These are phyloP conservation scores for Mechanitis messenoides DNA, from an alignment of 2,888 invertebrate species.

Conservation along the genomic window DNA sequence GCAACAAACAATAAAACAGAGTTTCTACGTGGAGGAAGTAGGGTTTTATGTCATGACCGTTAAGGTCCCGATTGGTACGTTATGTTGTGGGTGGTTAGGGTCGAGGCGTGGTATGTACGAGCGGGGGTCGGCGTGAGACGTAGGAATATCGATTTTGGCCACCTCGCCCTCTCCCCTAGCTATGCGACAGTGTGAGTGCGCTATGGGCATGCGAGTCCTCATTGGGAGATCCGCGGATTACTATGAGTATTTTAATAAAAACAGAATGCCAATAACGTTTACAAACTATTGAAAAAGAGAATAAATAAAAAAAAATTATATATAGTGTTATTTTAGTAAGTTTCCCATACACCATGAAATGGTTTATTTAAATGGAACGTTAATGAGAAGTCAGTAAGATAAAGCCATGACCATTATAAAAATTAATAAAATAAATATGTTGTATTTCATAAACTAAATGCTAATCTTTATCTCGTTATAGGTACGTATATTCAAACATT, in stretches of 20 bases:
- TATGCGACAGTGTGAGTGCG: slow-evolving; percentile 72
- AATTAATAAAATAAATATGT: neutral
- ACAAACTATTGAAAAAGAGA: slow-evolving; percentile 16
- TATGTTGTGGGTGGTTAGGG: slow-evolving; percentile 72
- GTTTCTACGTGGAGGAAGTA: slow-evolving; percentile 40
- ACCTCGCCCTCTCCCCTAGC: slow-evolving; percentile 68
- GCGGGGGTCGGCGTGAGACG: slow-evolving; percentile 64
- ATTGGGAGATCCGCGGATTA: slow-evolving; percentile 52
- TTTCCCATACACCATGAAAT: no score
- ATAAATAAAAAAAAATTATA: neutral
- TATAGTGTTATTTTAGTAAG: neutral
- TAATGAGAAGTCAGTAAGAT: no score
- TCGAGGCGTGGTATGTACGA: slow-evolving; percentile 55
- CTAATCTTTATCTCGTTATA: neutral
- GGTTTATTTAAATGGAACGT: no score
- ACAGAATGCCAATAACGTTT: slow-evolving; percentile 41
- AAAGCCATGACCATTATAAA: neutral
- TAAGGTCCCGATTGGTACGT: slow-evolving; percentile 67
- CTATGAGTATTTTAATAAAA: slow-evolving; percentile 52
- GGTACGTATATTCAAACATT: slow-evolving; percentile 8
- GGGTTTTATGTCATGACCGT: slow-evolving; percentile 57
- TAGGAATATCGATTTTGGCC: slow-evolving; percentile 74
- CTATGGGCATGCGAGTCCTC: slow-evolving; percentile 55
- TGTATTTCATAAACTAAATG: neutral
- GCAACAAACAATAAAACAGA: slow-evolving; percentile 15